These are phyloP conservation scores for Tigriopus japonicus DNA, from an alignment of 1,140 invertebrate species.

Conservation along the genomic window DNA sequence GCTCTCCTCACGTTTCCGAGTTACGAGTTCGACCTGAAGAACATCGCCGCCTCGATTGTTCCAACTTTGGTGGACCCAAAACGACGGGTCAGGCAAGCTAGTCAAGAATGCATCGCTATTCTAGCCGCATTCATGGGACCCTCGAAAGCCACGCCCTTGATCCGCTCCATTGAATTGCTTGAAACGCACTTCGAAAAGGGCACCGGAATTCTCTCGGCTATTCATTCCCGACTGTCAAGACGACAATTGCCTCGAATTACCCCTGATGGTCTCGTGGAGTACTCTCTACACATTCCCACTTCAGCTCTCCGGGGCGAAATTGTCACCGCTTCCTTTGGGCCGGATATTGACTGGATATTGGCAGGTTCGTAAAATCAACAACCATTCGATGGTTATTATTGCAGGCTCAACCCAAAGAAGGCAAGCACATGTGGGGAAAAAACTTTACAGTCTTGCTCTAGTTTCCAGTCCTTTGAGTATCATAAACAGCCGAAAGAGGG, in stretches of 20 bases:
- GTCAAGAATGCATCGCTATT: conserved; percentile 54
- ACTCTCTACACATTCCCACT: conserved; percentile 26
- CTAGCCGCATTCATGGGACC: conserved; percentile 49
- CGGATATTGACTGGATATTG: conserved; percentile 10
- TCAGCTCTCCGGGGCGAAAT: not conserved
- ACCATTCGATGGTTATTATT: not conserved
- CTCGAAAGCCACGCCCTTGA: conserved; percentile 8
- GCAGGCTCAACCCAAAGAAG: too few relatives aligned
- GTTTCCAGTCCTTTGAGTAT: too few relatives aligned
- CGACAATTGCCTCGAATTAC: conserved; percentile 42
- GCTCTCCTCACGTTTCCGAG: conserved; percentile 56
- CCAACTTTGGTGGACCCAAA: conserved; percentile 43
- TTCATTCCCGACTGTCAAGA: conserved; percentile 38
- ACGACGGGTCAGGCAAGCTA: conserved; percentile 50
- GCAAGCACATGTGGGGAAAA: too few relatives aligned
- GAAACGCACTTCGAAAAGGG: conserved; percentile 5
- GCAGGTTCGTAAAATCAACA: not conserved
- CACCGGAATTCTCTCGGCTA: conserved; percentile 21
- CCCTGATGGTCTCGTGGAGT: conserved; percentile 44
- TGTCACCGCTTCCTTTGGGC: not conserved
- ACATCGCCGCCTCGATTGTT: conserved; percentile 35
- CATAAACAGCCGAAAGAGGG: too few relatives aligned
- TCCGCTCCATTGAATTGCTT: conserved; percentile 5
- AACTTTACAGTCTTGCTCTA: too few relatives aligned
- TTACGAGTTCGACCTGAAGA: conserved; percentile 49